Conservation (phyloP, 2,888 invertebrate species). For the Caenorhabditis panamensis region DNA sequence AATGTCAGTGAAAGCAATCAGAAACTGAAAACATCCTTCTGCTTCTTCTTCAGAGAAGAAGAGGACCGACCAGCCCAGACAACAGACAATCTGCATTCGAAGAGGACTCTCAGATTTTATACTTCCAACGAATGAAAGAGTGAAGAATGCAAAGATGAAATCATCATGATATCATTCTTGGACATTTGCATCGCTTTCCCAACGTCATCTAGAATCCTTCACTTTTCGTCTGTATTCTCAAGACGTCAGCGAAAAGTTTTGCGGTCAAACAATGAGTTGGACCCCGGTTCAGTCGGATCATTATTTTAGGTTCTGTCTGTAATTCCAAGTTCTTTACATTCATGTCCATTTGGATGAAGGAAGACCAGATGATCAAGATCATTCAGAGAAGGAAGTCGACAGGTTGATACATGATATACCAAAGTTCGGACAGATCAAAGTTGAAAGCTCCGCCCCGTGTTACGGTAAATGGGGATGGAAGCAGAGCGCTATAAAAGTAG, state of each 20-base stretch:
- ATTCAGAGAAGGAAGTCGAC: background rate
- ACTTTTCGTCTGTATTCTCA: conserved; percentile 19
- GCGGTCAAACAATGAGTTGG: conserved; percentile 16
- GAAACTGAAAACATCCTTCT: background rate
- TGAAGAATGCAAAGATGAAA: background rate
- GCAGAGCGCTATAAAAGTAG: background rate
- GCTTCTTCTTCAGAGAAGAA: background rate
- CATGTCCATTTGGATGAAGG: background rate
- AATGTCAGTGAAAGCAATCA: conserved; percentile 1
- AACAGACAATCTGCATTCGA: background rate
- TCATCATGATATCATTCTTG: conserved; percentile 11
- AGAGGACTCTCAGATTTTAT: background rate
- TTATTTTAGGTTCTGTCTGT: background rate
- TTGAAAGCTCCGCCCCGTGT: conserved; percentile 29
- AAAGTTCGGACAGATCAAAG: conserved; percentile 41
- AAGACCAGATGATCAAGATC: background rate
- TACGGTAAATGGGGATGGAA: conserved; percentile 24
- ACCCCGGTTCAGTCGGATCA: background rate
- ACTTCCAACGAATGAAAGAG: background rate
- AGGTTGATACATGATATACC: conserved; percentile 20
- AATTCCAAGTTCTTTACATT: no score
- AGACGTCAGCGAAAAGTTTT: conserved; percentile 22
- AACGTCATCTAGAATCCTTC: background rate
- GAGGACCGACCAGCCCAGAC: background rate
- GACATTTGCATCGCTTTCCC: conserved; percentile 4